Evolutionary conservation across 2,797 vertebrate species (phyloP).

Genomic region (Ibycter americanus): DNA sequence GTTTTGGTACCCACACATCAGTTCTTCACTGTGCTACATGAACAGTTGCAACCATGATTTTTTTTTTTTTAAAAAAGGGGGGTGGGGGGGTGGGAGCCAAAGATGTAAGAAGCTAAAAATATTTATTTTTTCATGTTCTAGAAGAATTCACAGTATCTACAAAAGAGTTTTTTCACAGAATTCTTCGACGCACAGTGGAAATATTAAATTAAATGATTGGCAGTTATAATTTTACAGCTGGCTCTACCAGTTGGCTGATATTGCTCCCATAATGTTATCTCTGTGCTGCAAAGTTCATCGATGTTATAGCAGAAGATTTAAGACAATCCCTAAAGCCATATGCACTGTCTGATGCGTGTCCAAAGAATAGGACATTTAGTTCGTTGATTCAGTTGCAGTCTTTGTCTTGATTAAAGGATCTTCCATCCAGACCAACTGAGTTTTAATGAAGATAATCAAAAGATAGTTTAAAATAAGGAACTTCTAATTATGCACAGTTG

Average conservation of each 20-base stretch:
- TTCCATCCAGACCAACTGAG: not conserved
- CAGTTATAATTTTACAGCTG: not conserved
- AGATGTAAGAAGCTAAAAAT: not conserved
- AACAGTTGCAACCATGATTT: not conserved
- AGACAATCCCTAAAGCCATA: not conserved
- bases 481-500: not conserved
- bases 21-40: not conserved
- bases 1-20: not conserved
- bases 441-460: not conserved
- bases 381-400: not conserved
- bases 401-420: not conserved
- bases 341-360: not conserved
- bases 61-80: no score
- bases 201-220: not conserved
- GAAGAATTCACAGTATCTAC: not conserved
- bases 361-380: not conserved
- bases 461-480: not conserved
- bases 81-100: not conserved
- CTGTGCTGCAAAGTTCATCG: not conserved
- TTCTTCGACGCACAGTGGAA: not conserved
- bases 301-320: not conserved
- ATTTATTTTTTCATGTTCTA: not conserved
- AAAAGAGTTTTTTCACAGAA: not conserved
- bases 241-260: not conserved
- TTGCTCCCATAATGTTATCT: not conserved